A percentile compares a stretch with the other conserved stretches of the same genome.
phyloP scores from a whole-genome alignment of 1,140 invertebrate genomes.

The Psilanteris sp. region DNA sequence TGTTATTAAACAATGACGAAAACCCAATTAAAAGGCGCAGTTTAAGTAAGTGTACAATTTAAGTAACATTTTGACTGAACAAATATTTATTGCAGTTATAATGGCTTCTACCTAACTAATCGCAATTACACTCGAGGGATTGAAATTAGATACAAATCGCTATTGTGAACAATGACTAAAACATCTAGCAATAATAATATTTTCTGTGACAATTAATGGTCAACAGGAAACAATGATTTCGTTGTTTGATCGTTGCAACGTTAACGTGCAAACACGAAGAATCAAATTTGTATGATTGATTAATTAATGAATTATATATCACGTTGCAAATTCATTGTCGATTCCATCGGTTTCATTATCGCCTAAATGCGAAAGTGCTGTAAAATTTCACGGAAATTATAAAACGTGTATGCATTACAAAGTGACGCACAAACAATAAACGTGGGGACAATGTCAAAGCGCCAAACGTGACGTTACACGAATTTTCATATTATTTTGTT shows the following conservation, averaged over 20 bases:
- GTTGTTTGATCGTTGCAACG: conserved; percentile 3
- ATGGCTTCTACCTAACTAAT: conserved; percentile 22
- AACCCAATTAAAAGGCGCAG: conserved; percentile 42
- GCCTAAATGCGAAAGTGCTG: background rate
- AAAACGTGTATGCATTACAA: conserved; percentile 16
- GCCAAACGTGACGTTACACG: background rate
- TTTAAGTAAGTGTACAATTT: conserved; percentile 45
- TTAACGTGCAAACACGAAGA: conserved; percentile 13
- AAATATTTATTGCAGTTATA: conserved; percentile 39
- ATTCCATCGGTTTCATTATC: conserved; percentile 13
- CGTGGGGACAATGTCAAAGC: background rate
- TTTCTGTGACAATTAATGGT: conserved; percentile 25
- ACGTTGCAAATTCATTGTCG: background rate
- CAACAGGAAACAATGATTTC: conserved; percentile 15
- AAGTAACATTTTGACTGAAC: conserved; percentile 21
- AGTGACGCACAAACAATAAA: conserved; percentile 10
- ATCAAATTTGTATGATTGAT: conserved; percentile 49
- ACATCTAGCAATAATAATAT: conserved; percentile 8
- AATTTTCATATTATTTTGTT: conserved; percentile 8
- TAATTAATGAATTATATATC: conserved; percentile 47
- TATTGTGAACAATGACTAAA: conserved; percentile 16
- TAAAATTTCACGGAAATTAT: conserved; percentile 10
- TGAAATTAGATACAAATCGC: conserved; percentile 27
- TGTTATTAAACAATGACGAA: conserved; percentile 23
- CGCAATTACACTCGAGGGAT: conserved; percentile 36